phyloP scores from a whole-genome alignment of 2,113 vertebrate species.

The Phalacrocorax carbo region DNA sequence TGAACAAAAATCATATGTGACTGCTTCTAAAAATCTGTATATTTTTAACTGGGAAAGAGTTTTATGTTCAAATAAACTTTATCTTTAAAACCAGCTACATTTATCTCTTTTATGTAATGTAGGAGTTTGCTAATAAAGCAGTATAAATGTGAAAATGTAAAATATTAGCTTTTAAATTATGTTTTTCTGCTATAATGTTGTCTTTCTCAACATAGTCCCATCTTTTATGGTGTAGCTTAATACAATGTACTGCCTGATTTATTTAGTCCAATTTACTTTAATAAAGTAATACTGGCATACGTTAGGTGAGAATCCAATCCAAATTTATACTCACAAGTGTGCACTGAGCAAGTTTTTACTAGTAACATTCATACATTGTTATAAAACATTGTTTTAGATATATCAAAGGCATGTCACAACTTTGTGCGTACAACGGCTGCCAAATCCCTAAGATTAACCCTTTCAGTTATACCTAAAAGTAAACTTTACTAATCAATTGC shows the following conservation, averaged over 20 bases:
- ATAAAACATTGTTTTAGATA: background rate
- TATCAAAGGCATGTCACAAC: background rate
- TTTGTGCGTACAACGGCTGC: accelerated
- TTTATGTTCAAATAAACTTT: background rate
- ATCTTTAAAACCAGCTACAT: background rate
- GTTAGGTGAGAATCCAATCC: background rate
- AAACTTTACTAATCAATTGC: background rate
- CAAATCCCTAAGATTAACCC: background rate
- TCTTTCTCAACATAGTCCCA: background rate
- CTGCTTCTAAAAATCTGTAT: background rate
- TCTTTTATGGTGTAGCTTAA: background rate
- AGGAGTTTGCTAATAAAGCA: background rate
- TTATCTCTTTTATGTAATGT: background rate
- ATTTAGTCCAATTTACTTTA: background rate
- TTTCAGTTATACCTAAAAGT: background rate
- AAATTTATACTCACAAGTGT: background rate
- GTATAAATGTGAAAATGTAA: background rate
- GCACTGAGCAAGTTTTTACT: background rate
- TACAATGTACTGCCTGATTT: background rate
- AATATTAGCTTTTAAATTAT: background rate
- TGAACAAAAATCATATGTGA: accelerated
- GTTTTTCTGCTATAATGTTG: background rate
- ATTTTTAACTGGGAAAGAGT: background rate
- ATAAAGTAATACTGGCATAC: background rate
- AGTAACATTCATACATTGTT: background rate